Percentiles rank a stretch among this genome's conserved stretches.
phyloP scores from a whole-genome alignment of 2,888 invertebrate species.

The Brenthis ino region DNA sequence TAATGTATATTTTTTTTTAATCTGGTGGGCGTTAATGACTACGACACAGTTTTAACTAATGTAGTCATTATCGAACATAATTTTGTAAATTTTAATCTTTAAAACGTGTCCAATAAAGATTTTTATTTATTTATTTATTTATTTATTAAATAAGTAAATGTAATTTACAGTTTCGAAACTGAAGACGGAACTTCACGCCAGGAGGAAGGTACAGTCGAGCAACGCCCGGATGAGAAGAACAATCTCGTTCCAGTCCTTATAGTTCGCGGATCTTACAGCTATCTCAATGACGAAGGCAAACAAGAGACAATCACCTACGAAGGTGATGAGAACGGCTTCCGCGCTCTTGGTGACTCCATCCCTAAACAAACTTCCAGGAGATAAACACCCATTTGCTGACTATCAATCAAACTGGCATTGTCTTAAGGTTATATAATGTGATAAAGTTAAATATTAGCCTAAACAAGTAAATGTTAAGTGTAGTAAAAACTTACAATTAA shows the following conservation, averaged over 20 bases:
- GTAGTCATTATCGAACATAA: too few species aligned
- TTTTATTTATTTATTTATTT: too few species aligned
- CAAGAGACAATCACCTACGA: conserved; percentile 75
- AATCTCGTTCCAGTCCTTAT: conserved; percentile 80
- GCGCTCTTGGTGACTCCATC: conserved; percentile 83
- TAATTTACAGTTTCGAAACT: conserved; percentile 71
- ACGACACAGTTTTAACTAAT: too few species aligned
- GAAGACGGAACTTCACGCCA: conserved; percentile 79
- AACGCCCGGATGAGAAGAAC: conserved; percentile 78
- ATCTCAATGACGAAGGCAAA: conserved; percentile 80
- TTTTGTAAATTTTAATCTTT: too few species aligned
- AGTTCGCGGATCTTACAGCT: conserved; percentile 83
- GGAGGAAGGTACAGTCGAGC: conserved; percentile 72
- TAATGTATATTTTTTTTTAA: too few species aligned
- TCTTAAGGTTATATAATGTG: too few species aligned
- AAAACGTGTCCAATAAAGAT: too few species aligned
- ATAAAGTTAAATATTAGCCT: conserved; percentile 11
- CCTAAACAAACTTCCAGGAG: conserved; percentile 70
- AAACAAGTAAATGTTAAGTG: background rate
- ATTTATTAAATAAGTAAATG: too few species aligned
- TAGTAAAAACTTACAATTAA: too few species aligned
- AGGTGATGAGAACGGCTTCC: conserved; percentile 85
- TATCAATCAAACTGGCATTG: too few species aligned
- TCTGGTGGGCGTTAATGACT: too few species aligned
- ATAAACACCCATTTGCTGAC: conserved; percentile 33